Conservation (phyloP, 2,888 invertebrate species). For the Lasioglossum marginatum region DNA sequence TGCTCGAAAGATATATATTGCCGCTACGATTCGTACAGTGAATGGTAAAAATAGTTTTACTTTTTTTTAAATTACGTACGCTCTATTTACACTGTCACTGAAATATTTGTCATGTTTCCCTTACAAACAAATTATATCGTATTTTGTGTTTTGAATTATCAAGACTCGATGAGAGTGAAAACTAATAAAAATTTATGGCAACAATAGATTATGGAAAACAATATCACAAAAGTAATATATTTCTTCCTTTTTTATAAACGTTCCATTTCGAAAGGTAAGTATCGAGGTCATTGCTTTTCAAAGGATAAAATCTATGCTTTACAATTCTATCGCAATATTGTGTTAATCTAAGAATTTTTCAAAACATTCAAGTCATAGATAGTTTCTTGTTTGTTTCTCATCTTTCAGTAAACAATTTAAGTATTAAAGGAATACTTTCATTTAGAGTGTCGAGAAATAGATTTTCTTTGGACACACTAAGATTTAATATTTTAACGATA, state of each 20-base stretch:
- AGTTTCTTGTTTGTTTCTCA: constrained; percentile 19
- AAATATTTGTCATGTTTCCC: constrained; percentile 32
- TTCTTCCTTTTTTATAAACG: constrained; percentile 12
- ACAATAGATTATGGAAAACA: constrained; percentile 32
- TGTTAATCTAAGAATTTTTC: constrained; percentile 27
- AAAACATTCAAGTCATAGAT: constrained; percentile 18
- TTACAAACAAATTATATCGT: constrained; percentile 23
- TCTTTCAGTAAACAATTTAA: constrained; percentile 15
- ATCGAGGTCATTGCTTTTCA: constrained; percentile 16
- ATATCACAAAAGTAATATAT: constrained; percentile 53
- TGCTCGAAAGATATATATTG: constrained; percentile 34
- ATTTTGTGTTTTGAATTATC: not conserved
- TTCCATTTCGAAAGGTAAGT: constrained; percentile 12
- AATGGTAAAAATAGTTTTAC: constrained; percentile 62
- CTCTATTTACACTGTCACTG: constrained; percentile 52
- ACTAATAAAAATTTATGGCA: constrained; percentile 13
- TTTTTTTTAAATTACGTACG: constrained; percentile 47
- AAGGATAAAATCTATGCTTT: constrained; percentile 25
- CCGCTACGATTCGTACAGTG: constrained; percentile 41
- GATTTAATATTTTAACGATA: not conserved
- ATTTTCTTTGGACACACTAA: not conserved
- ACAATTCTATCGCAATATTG: constrained; percentile 44
- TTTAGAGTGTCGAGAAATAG: not conserved
- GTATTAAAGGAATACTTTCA: constrained; percentile 11
- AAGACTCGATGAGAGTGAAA: constrained; percentile 25